A percentile compares a stretch with the other conserved stretches of the same genome.
Evolutionary conservation across 2,113 vertebrate species (phyloP).

Genomic region (Pelmatolapia mariae): DNA sequence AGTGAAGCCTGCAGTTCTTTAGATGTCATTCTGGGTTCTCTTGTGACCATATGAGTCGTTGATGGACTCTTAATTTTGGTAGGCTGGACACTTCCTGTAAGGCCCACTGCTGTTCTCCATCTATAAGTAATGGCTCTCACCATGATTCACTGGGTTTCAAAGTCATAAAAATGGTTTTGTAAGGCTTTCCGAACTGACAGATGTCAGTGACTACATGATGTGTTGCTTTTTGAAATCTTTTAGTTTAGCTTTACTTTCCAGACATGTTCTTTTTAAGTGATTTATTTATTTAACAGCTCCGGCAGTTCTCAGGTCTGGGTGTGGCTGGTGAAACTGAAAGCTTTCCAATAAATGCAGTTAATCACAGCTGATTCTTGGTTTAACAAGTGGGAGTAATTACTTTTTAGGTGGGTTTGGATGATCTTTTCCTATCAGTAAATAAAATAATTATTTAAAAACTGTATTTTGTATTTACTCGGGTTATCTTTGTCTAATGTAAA

Average conservation of each 20-base stretch:
- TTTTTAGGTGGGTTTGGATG: background rate
- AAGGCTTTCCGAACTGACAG: background rate
- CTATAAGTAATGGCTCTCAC: too few relatives aligned
- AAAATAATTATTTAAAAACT: background rate
- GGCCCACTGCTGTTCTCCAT: background rate
- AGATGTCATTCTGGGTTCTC: background rate
- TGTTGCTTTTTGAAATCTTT: background rate
- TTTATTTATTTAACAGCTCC: background rate
- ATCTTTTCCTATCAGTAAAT: background rate
- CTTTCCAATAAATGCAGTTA: background rate
- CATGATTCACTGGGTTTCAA: background rate
- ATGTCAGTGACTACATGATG: background rate
- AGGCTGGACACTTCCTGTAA: background rate
- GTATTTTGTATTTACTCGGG: background rate
- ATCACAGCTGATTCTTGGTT: background rate
- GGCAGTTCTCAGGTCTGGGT: background rate
- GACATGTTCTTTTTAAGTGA: background rate
- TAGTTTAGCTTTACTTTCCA: background rate
- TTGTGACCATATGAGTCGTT: background rate
- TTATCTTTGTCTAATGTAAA: background rate
- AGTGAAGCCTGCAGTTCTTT: background rate
- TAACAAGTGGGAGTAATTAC: background rate
- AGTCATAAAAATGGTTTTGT: background rate
- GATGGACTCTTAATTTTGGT: background rate
- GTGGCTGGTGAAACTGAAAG: background rate